Evolutionary conservation across 2,113 vertebrate genomes (phyloP), one percentile per base, ranked within the genome.

Genomic region (Propithecus coquereli): DNA sequence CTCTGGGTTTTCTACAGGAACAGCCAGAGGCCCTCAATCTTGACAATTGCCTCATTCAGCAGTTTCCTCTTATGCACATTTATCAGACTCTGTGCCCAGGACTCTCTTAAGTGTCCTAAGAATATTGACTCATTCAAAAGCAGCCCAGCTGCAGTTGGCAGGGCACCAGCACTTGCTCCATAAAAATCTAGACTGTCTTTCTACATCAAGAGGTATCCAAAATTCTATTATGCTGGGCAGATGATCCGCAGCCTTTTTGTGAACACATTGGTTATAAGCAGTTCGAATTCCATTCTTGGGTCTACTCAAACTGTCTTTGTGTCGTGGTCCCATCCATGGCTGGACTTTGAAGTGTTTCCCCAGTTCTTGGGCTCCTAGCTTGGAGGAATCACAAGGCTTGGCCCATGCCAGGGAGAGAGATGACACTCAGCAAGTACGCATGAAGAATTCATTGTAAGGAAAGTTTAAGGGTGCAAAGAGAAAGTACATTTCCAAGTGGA

Each of bases 1-100:
- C 54, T 96, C 87, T 70, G 50, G 16, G 40, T 93, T 93, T 92
- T 96, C 86, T 91, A 68, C 70, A 89, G 90, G 90, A 96, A 94
- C 32, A 94, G 57, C 79, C 6, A 13, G 77, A 86, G 70, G 90
- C 74, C 80, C 43, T 88, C 90, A 84, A 37, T 4, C 10, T 63
- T 0, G 14, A 86, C n/a, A 83, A n/a, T 8, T 88, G 43, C 11
- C 9, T 95, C 54, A 71, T 76, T 95, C 71, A 91, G 40, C 22
- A 94, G 59, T 50, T 90, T 84, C 71, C 96, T 80, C 76, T 68
- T 71, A 85, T 77, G 82, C 43, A 68, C 54, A 57, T 88, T 71
- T 90, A 83, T 83, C 59, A 73, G 59, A 92, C 40, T 70, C 50
- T 76, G 88, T 96, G n/a, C n/a, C 70, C 32, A 68, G 50, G 73